Evolutionary conservation across 2,797 vertebrate species (phyloP).

Genomic region (Mus caroli): DNA sequence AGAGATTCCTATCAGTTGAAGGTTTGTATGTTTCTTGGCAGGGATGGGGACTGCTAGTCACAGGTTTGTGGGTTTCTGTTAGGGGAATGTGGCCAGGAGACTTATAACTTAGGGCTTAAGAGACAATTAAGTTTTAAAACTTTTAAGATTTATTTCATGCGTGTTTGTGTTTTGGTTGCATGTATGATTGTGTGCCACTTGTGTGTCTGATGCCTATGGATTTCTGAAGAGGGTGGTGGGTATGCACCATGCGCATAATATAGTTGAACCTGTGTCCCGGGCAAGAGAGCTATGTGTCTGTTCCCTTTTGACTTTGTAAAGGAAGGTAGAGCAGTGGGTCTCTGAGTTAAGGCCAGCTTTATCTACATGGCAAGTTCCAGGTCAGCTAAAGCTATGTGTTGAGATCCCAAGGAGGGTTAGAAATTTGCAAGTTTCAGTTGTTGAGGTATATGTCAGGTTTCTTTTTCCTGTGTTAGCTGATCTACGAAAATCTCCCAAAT

Average conservation of each 20-base stretch:
- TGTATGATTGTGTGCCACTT: not conserved
- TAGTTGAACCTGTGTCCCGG: not conserved
- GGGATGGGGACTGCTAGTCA: not conserved
- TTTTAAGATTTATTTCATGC: not conserved
- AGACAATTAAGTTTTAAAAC: not conserved
- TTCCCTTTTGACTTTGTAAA: not conserved
- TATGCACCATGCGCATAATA: not conserved
- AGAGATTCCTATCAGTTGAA: not conserved
- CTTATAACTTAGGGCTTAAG: not conserved
- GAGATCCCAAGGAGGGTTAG: not conserved
- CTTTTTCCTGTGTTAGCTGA: not conserved
- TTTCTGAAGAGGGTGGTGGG: not conserved
- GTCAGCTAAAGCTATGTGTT: not conserved
- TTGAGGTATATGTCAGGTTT: not conserved
- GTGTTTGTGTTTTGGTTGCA: not conserved
- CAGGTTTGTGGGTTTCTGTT: not conserved
- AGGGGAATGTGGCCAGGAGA: not conserved
- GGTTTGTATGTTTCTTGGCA: not conserved
- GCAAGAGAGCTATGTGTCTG: not conserved
- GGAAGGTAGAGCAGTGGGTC: not conserved
- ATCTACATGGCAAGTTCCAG: not conserved
- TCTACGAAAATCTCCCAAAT: not conserved
- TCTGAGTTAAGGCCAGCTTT: not conserved
- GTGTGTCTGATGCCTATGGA: not conserved
- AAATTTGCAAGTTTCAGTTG: not conserved